phyloP scores from a whole-genome alignment of 1,140 invertebrate genomes.

The Tyrophagus putrescentiae region DNA sequence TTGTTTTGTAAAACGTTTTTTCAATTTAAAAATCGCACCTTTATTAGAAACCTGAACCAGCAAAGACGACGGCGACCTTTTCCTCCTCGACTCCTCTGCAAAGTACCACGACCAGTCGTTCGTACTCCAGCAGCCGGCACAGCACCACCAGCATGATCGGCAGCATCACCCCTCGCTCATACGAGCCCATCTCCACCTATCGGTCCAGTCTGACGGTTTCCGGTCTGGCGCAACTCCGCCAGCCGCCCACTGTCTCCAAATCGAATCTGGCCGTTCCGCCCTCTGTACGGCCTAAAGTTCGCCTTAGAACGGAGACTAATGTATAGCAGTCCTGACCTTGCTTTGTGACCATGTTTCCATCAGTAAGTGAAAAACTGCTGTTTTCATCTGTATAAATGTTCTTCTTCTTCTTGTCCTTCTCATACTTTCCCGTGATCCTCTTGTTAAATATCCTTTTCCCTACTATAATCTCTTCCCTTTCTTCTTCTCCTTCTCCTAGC shows the following conservation, averaged over 20 bases:
- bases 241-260: neutral
- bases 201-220: neutral
- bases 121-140: neutral
- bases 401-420: no score
- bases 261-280: slow-evolving; percentile 16
- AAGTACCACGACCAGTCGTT: neutral
- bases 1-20: neutral
- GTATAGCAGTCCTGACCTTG: no score
- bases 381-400: no score
- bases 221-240: slow-evolving; percentile 5
- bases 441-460: no score
- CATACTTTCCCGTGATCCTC: no score
- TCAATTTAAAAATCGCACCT: neutral
- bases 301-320: slow-evolving; percentile 13
- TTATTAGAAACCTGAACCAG: slow-evolving; percentile 1
- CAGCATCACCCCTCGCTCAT: neutral
- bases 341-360: no score
- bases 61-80: neutral
- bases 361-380: no score
- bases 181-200: neutral
- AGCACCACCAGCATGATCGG: neutral
- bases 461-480: neutral
- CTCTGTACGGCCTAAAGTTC: slow-evolving; percentile 8
- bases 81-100: neutral
- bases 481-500: neutral